Base-by-base conservation (phyloP, 92 coral and sea anemone species). In the Siderastrea radians region DNA sequence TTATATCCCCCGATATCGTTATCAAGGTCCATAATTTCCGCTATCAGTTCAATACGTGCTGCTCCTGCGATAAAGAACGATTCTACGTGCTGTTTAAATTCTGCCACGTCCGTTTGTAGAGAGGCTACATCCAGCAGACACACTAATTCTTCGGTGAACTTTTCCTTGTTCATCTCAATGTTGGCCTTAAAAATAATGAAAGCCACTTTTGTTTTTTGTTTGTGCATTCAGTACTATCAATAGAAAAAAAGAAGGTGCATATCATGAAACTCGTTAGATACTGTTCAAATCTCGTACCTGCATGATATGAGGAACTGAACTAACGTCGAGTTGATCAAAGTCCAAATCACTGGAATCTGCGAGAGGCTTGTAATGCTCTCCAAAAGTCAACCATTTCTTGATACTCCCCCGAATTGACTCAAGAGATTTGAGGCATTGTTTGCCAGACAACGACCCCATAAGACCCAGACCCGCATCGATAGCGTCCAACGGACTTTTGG, bases 91-190 rank as follows among this genome's bases (percentile, higher is more conserved):
- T 57, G 61, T 57, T 57, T 57, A 61, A 14, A 61, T 6, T 6
- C 5, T 19, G 14, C 66, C 14, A 61, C 16, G 6, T 61, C 66
- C 66, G 66, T 19, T 13, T 61, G 80, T 16, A 3, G 38, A 9
- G 66, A 15, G n/a, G 80, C 80, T 11, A 51, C 80, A 5, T 76
- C 80, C 67, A 76, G 13, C 67, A 76, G 10, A 26, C 80, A 76
- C 17, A 76, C 64, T 15, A 76, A 54, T 7, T 76, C 80, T 13
- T 43, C 80, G 50, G 80, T 45, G 1, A 76, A 11, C 13, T 44
- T 15, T 13, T 76, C 80, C 38, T 26, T 26, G 38, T 26, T 26
- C 38, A 26, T 26, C 12, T 57, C 61, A 57, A 57, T 7, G 14
- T 57, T 76, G 54, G 80, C 50, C 50, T 47, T 43, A 0, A 43